These are phyloP conservation scores for Adrianichthys oophorus DNA, from an alignment of 2,797 vertebrate genomes.

Conservation along the genomic window DNA sequence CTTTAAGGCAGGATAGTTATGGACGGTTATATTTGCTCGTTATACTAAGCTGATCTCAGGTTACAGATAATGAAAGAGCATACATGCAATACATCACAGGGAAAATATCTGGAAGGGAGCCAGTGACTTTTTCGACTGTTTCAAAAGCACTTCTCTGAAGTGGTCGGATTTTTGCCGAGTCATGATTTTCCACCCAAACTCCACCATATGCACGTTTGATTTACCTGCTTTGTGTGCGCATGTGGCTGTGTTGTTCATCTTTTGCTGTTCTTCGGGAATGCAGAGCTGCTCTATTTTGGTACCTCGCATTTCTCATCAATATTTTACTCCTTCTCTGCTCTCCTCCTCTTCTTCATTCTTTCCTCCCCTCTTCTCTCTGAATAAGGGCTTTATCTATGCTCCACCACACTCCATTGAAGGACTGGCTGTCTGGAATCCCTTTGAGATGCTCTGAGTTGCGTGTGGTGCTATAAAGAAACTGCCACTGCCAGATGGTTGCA, in stretches of 20 bases:
- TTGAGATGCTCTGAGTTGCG: constrained; percentile 55
- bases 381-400: constrained; percentile 70
- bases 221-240: constrained; percentile 19
- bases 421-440: constrained; percentile 55
- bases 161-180: constrained; percentile 49
- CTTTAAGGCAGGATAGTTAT: too few relatives aligned
- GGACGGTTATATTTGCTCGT: too few relatives aligned
- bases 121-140: constrained; percentile 37
- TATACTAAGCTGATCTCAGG: constrained; percentile 5
- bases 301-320: constrained; percentile 67
- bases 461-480: constrained; percentile 54
- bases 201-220: constrained; percentile 12
- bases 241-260: constrained; percentile 11
- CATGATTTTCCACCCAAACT: constrained; percentile 39
- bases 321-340: constrained; percentile 56
- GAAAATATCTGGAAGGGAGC: constrained; percentile 17
- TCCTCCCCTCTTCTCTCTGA: constrained; percentile 39
- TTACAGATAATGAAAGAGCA: constrained; percentile 23
- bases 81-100: constrained; percentile 16
- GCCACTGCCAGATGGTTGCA: constrained; percentile 67
- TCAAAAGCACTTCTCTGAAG: constrained; percentile 40
- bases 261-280: constrained; percentile 55
- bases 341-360: constrained; percentile 47
- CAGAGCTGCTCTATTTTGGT: constrained; percentile 64
- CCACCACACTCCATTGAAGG: constrained; percentile 63